phyloP scores from a whole-genome alignment of 2,113 vertebrate genomes.

The Empidonax alnorum region DNA sequence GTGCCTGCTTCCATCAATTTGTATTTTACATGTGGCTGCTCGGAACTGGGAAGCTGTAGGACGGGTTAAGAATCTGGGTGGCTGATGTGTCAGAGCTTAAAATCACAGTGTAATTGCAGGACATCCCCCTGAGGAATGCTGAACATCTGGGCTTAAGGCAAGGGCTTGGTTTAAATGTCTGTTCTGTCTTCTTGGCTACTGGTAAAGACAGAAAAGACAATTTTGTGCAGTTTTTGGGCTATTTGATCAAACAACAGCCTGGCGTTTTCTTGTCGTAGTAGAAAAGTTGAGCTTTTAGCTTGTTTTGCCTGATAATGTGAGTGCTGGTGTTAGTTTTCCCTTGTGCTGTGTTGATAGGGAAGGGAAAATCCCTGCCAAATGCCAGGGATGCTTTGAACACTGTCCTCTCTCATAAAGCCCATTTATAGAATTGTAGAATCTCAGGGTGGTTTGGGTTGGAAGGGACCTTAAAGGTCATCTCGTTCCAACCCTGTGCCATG shows the following conservation, averaged over 20 bases:
- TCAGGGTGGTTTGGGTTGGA: background rate
- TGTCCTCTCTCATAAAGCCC: background rate
- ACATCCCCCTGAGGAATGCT: background rate
- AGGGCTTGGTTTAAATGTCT: background rate
- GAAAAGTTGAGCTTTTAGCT: background rate
- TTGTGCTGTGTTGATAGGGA: background rate
- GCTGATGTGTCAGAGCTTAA: background rate
- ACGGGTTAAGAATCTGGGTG: background rate
- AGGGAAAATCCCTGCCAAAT: background rate
- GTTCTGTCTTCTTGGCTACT: background rate
- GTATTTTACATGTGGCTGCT: background rate
- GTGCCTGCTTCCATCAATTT: background rate
- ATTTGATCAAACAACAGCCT: background rate
- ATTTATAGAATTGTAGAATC: background rate
- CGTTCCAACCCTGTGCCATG: background rate
- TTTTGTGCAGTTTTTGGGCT: background rate
- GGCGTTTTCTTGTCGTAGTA: background rate
- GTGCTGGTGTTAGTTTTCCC: background rate
- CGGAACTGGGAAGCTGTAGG: background rate
- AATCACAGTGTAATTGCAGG: background rate
- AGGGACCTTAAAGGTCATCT: background rate
- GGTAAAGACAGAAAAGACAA: background rate
- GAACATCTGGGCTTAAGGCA: background rate
- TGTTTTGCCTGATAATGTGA: background rate
- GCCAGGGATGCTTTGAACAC: background rate